phyloP scores from a whole-genome alignment of 1,140 invertebrate genomes.

The Cydia fagiglandana region DNA sequence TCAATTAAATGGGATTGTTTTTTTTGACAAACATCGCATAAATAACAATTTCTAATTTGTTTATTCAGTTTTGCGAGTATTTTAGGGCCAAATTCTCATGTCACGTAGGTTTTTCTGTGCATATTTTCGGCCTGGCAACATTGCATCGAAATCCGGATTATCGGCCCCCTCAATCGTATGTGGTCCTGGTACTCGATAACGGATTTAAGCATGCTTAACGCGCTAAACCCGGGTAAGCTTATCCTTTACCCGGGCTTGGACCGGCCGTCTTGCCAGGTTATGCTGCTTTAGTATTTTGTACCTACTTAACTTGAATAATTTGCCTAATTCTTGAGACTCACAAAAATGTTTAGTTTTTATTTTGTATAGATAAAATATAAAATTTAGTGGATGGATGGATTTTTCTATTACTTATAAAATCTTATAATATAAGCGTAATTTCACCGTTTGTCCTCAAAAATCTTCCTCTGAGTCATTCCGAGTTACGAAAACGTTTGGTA shows the following conservation, averaged over 20 bases:
- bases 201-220: slow-evolving; percentile 75
- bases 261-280: slow-evolving; percentile 11
- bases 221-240: slow-evolving; percentile 46
- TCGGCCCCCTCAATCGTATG: slow-evolving; percentile 49
- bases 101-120: not conserved
- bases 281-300: slow-evolving; percentile 29
- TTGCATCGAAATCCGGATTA: slow-evolving; percentile 49
- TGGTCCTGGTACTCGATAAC: slow-evolving; percentile 60
- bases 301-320: slow-evolving; percentile 31
- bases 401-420: no score
- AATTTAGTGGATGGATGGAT: no score
- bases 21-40: not conserved
- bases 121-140: slow-evolving; percentile 12
- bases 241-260: slow-evolving; percentile 25
- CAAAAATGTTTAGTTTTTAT: not conserved
- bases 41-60: not conserved
- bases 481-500: no score
- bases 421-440: no score
- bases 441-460: no score
- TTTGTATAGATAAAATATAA: no score
- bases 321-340: slow-evolving; percentile 10
- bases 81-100: not conserved
- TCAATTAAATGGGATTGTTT: not conserved
- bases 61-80: not conserved
- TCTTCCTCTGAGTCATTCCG: no score